phyloP scores from a whole-genome alignment of 2,888 invertebrate species.

The Dynastes hyllus region DNA sequence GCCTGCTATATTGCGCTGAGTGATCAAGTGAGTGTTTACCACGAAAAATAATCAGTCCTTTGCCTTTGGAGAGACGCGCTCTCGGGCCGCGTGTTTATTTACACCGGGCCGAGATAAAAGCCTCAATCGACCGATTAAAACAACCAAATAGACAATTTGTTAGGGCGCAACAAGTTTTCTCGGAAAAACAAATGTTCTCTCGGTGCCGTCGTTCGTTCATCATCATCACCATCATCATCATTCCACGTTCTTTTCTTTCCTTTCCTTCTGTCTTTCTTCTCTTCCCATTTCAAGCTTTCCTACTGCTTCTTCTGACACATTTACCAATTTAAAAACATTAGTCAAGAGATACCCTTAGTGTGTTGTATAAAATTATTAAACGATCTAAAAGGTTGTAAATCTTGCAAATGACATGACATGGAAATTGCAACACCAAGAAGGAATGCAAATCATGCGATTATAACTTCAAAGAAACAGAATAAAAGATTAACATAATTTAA shows the following conservation, averaged over 20 bases:
- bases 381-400: no score
- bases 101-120: conserved; percentile 51
- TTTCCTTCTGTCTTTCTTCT: not conserved
- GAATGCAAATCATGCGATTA: no score
- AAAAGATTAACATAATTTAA: no score
- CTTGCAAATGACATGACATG: no score
- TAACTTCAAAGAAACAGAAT: no score
- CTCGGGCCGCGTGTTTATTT: conserved; percentile 48
- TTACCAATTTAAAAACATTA: not conserved
- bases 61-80: conserved; percentile 46
- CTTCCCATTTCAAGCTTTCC: not conserved
- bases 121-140: conserved; percentile 53
- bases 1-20: conserved; percentile 51
- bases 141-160: conserved; percentile 53
- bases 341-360: no score
- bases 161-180: conserved; percentile 52
- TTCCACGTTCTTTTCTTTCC: conserved; percentile 12
- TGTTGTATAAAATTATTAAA: no score
- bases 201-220: conserved; percentile 41
- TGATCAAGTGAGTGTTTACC: conserved; percentile 55
- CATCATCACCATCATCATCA: conserved; percentile 43
- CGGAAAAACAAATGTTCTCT: conserved; percentile 50
- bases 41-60: conserved; percentile 50
- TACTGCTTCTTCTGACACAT: not conserved
- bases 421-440: no score